Evolutionary conservation across 2,113 vertebrate genomes (phyloP).

Genomic region (Prolemur simus): DNA sequence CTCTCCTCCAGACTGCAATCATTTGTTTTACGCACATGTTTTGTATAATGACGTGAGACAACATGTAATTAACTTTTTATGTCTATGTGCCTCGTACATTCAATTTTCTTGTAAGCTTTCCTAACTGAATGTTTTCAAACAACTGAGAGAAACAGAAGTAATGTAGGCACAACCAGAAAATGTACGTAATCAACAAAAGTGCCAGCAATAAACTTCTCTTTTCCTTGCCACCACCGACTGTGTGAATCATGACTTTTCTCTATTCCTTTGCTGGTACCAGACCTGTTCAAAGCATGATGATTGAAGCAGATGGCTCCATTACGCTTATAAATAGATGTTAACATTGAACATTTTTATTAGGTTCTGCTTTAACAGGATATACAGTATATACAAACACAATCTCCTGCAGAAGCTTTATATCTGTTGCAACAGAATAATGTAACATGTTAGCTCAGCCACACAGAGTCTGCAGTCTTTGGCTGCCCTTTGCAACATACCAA

Average conservation of each 20-base stretch:
- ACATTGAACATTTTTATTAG: not conserved
- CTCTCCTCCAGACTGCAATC: not conserved
- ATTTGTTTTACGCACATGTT: not conserved
- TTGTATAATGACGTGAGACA: not conserved
- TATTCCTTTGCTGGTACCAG: not conserved
- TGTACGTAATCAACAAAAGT: not conserved
- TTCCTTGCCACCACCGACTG: not conserved
- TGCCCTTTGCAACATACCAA: conserved; percentile 71
- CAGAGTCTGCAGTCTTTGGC: conserved; percentile 57
- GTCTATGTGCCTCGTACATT: not conserved
- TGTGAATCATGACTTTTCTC: not conserved
- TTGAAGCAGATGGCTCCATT: not conserved
- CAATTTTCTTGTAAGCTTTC: not conserved
- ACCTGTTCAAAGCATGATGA: not conserved
- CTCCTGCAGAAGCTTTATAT: conserved; percentile 28
- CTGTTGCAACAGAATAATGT: conserved; percentile 30
- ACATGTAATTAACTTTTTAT: not conserved
- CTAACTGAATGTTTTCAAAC: not conserved
- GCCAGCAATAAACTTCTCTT: not conserved
- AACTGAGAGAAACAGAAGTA: not conserved
- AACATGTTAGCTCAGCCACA: conserved; percentile 43
- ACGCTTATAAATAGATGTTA: not conserved
- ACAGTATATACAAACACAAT: not conserved
- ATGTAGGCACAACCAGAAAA: not conserved
- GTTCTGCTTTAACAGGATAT: not conserved